Evolutionary conservation across 2,113 vertebrate species (phyloP), one percentile per base, ranked within the genome.

Genomic region (Trinectes maculatus): DNA sequence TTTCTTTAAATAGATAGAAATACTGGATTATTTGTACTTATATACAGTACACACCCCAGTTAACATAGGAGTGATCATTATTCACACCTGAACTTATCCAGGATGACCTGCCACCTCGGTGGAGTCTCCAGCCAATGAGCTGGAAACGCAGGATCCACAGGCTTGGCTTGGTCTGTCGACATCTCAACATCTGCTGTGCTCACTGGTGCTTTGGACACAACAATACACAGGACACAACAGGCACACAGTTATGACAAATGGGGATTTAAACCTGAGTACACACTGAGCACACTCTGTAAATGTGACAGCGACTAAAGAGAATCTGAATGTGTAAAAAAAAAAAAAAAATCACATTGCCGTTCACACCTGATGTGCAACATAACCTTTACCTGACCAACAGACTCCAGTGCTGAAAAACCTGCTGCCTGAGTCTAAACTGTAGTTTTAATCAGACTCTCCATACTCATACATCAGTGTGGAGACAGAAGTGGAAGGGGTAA

Each of bases 21-120:
- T n/a, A n/a, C n/a, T n/a, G n/a, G n/a, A n/a, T n/a, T n/a, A n/a
- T n/a, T n/a, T n/a, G n/a, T n/a, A n/a, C n/a, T n/a, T n/a, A n/a
- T n/a, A n/a, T n/a, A n/a, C n/a, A n/a, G n/a, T n/a, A n/a, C n/a
- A n/a, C n/a, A n/a, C n/a, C n/a, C n/a, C n/a, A n/a, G n/a, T n/a
- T n/a, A n/a, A n/a, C n/a, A n/a, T n/a, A n/a, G n/a, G n/a, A n/a
- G n/a, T 1, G 22, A 15, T 5, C 1, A 0, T 0, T 9, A 9
- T 29, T 21, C 71, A 25, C 60, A 92, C 92, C 90, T 92, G 78
- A 72, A 68, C 16, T 68, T 77, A 2, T 29, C 71, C 56, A 71
- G 40, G 22, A 80, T 5, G 18, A 1, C 31, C 19, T 8, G 37
- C 37, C 18, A 42, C 16, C n/a, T 52, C 6, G 56, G 6, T 1